Conservation (phyloP, 2,888 invertebrate genomes). For the Diogma glabrata region DNA sequence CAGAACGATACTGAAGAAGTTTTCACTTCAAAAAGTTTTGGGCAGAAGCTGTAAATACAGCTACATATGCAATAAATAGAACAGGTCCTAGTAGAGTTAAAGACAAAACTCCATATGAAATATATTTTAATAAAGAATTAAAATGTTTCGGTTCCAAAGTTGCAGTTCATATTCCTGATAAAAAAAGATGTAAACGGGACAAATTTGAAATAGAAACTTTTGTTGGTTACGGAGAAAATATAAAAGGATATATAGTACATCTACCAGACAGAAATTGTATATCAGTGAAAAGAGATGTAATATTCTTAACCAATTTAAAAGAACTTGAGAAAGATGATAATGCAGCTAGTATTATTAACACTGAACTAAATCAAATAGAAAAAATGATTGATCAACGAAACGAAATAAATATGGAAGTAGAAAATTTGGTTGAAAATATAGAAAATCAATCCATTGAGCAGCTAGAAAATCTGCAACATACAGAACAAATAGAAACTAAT, state of each 20-base stretch:
- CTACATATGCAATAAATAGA: too few species aligned
- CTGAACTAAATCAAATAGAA: not conserved
- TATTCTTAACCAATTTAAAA: not conserved
- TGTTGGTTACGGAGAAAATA: not conserved
- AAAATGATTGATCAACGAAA: not conserved
- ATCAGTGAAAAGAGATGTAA: not conserved
- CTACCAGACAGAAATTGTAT: not conserved
- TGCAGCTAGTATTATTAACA: not conserved
- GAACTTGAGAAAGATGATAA: not conserved
- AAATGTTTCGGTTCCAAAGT: constrained; percentile 1
- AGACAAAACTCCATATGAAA: constrained; percentile 20
- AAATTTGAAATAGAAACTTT: constrained; percentile 14
- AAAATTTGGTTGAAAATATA: not conserved
- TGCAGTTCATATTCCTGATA: not conserved
- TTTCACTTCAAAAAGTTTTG: too few species aligned
- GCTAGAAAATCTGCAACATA: not conserved
- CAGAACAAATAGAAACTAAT: not conserved
- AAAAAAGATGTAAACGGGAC: not conserved
- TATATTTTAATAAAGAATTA: not conserved
- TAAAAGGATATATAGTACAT: not conserved
- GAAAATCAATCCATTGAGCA: too few species aligned
- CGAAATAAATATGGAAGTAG: not conserved
- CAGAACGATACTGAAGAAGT: too few species aligned
- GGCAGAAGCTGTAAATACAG: too few species aligned
- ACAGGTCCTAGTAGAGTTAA: too few species aligned